Evolutionary conservation across 1,140 invertebrate genomes (phyloP).

Genomic region (Popillia japonica): DNA sequence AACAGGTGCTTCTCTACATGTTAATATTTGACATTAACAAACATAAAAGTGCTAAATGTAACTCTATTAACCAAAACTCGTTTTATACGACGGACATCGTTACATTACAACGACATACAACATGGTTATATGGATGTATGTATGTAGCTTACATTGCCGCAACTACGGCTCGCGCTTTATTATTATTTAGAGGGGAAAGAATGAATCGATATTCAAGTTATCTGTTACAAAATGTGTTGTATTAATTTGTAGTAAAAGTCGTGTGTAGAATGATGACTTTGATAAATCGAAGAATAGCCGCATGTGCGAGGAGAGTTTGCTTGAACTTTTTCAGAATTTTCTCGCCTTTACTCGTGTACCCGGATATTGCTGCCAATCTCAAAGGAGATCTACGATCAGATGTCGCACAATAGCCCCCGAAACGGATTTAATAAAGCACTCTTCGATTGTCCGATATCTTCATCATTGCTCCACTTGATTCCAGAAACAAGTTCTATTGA

Average conservation of each 20-base stretch:
- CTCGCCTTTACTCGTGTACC: constrained; percentile 54
- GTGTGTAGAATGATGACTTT: constrained; percentile 39
- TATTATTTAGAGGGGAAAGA: background rate
- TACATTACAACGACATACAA: background rate
- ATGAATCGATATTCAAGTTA: constrained; percentile 5
- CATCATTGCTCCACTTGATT: constrained; percentile 49
- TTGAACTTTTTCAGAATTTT: constrained; percentile 54
- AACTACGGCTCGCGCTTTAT: background rate
- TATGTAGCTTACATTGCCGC: no score
- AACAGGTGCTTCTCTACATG: constrained; percentile 28
- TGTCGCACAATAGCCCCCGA: constrained; percentile 51
- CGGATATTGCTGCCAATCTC: constrained; percentile 58
- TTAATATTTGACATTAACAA: constrained; percentile 30
- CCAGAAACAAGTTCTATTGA: constrained; percentile 49
- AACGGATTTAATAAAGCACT: constrained; percentile 55
- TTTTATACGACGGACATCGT: background rate
- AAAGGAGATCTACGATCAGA: constrained; percentile 51
- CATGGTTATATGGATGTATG: background rate
- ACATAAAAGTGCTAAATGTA: constrained; percentile 33
- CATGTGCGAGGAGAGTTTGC: constrained; percentile 49
- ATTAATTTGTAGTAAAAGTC: constrained; percentile 18
- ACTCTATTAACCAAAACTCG: constrained; percentile 24
- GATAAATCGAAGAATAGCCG: constrained; percentile 51
- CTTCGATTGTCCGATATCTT: constrained; percentile 52
- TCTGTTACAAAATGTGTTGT: background rate